These are phyloP conservation scores for Caenorhabditis japonica DNA, from an alignment of 2,888 invertebrate species.

Conservation along the genomic window DNA sequence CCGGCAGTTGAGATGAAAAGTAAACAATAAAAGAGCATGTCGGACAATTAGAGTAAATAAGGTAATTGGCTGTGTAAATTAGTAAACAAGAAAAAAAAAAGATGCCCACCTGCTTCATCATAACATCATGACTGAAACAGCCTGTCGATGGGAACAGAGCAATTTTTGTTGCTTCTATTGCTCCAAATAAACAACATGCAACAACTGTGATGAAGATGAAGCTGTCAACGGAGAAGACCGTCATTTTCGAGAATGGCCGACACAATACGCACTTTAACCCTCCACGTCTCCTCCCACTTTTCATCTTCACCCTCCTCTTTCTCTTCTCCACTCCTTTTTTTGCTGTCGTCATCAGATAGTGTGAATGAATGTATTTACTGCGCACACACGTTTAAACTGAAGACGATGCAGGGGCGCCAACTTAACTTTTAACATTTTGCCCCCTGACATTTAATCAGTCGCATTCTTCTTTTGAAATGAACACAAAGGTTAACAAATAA, in stretches of 20 bases:
- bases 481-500: too few species aligned
- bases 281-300: neutral
- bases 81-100: slow-evolving; percentile 1
- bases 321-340: slow-evolving; percentile 5
- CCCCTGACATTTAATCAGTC: too few species aligned
- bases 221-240: neutral
- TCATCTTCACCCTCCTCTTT: slow-evolving; percentile 2
- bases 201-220: slow-evolving; percentile 1
- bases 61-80: neutral
- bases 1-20: too few species aligned
- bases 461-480: too few species aligned
- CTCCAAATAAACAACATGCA: too few species aligned
- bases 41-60: too few species aligned
- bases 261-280: too few species aligned
- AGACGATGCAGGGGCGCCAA: too few species aligned
- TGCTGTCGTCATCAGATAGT: slow-evolving; percentile 3
- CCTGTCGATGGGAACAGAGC: slow-evolving; percentile 72
- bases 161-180: slow-evolving; percentile 39
- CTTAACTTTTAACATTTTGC: too few species aligned
- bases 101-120: slow-evolving; percentile 70
- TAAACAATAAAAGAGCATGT: too few species aligned
- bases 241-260: slow-evolving; percentile 13
- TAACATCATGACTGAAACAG: slow-evolving; percentile 72
- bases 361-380: neutral
- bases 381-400: too few species aligned